These are phyloP conservation scores for Thunnus maccoyii DNA, from an alignment of 2,113 vertebrate genomes.

Conservation along the genomic window DNA sequence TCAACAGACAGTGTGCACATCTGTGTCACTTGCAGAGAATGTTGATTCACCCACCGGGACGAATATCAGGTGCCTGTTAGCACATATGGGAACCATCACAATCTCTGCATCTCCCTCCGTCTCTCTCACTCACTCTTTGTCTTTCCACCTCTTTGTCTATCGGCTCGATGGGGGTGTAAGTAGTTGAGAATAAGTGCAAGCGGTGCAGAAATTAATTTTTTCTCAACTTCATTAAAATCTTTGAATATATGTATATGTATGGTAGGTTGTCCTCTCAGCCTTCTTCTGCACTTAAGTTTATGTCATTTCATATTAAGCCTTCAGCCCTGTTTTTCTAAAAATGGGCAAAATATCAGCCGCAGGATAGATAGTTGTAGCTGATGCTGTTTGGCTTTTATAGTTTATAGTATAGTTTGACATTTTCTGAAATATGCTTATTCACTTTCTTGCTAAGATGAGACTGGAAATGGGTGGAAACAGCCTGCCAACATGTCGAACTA, in stretches of 20 bases:
- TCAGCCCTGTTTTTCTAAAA: no score
- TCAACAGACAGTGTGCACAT: slow-evolving; percentile 69
- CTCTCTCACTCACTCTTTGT: slow-evolving; percentile 13
- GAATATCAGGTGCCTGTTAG: slow-evolving; percentile 81
- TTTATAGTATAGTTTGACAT: no score
- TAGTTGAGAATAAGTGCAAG: slow-evolving; percentile 34
- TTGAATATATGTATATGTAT: slow-evolving; percentile 5
- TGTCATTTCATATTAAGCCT: no score
- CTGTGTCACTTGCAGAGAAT: slow-evolving; percentile 79
- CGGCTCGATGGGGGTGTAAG: neutral
- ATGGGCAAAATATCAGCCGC: no score
- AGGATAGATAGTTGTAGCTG: no score
- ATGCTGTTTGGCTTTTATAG: no score
- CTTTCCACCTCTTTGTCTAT: slow-evolving; percentile 34
- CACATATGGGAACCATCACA: slow-evolving; percentile 83
- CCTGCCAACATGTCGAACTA: neutral
- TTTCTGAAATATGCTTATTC: no score
- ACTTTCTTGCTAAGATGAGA: no score
- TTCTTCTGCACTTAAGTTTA: neutral
- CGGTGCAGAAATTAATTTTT: slow-evolving; percentile 47
- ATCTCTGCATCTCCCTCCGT: slow-evolving; percentile 42
- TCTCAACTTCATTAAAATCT: slow-evolving; percentile 12
- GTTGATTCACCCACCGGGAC: slow-evolving; percentile 80
- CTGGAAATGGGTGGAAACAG: no score
- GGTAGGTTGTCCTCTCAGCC: slow-evolving; percentile 19